A percentile compares a stretch with the other conserved stretches of the same genome.
Evolutionary conservation across 1,140 invertebrate species (phyloP).

Genomic region (Microvelia longipes): DNA sequence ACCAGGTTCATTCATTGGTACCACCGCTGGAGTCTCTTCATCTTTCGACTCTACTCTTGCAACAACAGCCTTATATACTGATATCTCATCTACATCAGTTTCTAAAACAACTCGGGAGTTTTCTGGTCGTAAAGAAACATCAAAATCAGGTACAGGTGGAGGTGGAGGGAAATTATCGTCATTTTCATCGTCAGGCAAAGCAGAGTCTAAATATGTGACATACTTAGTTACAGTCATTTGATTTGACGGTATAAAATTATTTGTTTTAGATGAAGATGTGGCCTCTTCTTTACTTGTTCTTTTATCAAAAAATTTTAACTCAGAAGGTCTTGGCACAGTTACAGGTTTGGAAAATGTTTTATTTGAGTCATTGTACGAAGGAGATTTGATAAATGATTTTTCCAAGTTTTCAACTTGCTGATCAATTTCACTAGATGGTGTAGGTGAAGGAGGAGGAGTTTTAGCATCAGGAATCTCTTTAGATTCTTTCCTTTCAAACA

Average conservation of each 20-base stretch:
- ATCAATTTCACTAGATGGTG: background rate
- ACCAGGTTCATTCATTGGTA: too few relatives aligned
- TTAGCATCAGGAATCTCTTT: background rate
- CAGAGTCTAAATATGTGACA: background rate
- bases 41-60: too few relatives aligned
- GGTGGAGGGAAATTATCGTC: background rate
- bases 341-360: background rate
- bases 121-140: too few relatives aligned
- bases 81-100: too few relatives aligned
- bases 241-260: background rate
- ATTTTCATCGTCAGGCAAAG: background rate
- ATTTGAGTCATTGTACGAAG: too few relatives aligned
- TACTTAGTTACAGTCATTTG: background rate
- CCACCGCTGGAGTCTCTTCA: too few relatives aligned
- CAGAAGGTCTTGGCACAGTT: background rate
- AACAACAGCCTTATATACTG: too few relatives aligned
- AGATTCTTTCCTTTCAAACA: background rate
- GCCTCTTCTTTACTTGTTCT: background rate
- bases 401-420: background rate
- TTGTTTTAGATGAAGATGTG: background rate
- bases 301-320: background rate
- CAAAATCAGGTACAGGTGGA: background rate
- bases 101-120: too few relatives aligned
- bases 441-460: background rate
- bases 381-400: background rate